Base-by-base conservation (phyloP, 2,113 vertebrate genomes). In the Semicossyphus pulcher region DNA sequence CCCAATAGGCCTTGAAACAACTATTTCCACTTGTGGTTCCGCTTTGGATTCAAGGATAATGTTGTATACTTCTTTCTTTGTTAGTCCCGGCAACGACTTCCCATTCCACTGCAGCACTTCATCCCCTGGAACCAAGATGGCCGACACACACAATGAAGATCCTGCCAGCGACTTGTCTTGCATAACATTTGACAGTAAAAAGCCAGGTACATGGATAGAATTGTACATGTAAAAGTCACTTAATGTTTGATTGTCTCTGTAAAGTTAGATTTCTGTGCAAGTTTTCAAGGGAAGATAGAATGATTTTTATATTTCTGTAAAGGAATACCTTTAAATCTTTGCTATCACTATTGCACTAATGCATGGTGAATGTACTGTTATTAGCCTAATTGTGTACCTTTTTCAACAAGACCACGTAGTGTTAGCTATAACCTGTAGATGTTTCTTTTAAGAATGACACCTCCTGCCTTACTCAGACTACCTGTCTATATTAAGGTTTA, bases 1-100 rank as follows among this genome's bases (percentile, higher is more conserved):
- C 98, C 97, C 96, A 89, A 99, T 99, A 87, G 98, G 98, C 88
- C 98, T 95, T 77, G 98, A 99, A 93, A 99, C 98, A 88, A 99
- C 96, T 89, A 99, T 97, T 95, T 99, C 98, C 89, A 99, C 98
- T 95, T 98, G 97, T 92, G 96, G 97, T 93, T 97, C 97, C 81
- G 97, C 95, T 94, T 99, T 99, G 75, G 98, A 99, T 88, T 99
- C 97, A 90, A 99, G 96, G 93, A 99, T 99, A 86, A 99, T 99
- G 92, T 99, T 99, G 96, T 99, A 99, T 91, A 99, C 98, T 93
- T 99, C 97, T 95, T 99, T 97, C 93, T 99, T 98, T 89, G 98
- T 99, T 91, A 97, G 97, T 91, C 97, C 97, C 29, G 96, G 98
- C 92, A 99, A 94, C 21, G 96, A 95, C 93, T 99, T 99, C 68